Base-by-base conservation (phyloP, 2,113 vertebrate genomes). In the Oreochromis aureus region DNA sequence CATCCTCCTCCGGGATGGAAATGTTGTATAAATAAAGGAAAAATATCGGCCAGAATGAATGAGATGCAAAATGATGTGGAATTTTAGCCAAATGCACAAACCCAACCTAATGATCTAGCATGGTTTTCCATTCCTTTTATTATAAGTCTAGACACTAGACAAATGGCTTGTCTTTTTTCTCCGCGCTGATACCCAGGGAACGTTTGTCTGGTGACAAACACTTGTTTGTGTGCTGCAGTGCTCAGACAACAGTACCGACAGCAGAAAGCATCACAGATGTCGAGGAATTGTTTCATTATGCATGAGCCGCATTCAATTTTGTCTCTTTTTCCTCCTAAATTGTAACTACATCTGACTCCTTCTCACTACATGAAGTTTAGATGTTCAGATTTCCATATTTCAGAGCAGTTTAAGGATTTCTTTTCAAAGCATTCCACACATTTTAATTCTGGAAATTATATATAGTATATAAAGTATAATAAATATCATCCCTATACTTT, bases 11-110 rank as follows among this genome's bases (percentile, higher is more conserved):
- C 19, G 7, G 66, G 24, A 80, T 51, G 24, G 85, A 81, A 84
- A 87, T 78, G 73, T 78, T 46, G 53, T 84, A 71, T 80, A 63
- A 86, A 92, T 59, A 87, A 91, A 82, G 41, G 11, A 18, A 63
- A 55, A 85, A 59, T 51, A 63, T 44, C 39, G 32, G 13, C 58
- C 2, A 53, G 76, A 89, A 71, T 41, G 46, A 82, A 73, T 46
- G 73, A 55, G 51, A 55, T 24, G 51, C 51, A 55, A 55, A 55
- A 24, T 34, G 46, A 7, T n/a, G 73, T n/a, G 16, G 73, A 78
- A 48, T 78, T 78, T 53, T 53, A 34, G 46, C 18, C 1, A 2
- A 78, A 53, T 78, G 73, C 27, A 34, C 73, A 78, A 53, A 53
- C 73, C 27, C 18, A 53, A 12, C 46, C 18, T 48, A 48, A 73